phyloP scores from a whole-genome alignment of 2,888 invertebrate species.

The Blera fallax region DNA sequence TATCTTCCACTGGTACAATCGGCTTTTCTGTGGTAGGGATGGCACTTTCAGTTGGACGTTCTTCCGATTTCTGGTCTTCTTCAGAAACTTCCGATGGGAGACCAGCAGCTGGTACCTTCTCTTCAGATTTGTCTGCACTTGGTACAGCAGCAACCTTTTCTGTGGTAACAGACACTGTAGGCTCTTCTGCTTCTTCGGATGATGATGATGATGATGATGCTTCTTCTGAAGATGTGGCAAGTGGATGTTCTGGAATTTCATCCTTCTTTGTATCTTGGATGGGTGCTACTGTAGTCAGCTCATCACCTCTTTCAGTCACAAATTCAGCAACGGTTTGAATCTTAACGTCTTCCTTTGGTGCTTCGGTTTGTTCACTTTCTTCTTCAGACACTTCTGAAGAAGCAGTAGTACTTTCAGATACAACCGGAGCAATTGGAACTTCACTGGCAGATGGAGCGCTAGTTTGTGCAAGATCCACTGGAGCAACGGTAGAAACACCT shows the following conservation, averaged over 20 bases:
- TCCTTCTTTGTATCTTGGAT: constrained; percentile 60
- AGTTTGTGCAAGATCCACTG: constrained; percentile 40
- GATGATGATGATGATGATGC: constrained; percentile 51
- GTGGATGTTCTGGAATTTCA: constrained; percentile 16
- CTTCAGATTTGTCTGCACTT: constrained; percentile 11
- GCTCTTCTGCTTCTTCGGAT: constrained; percentile 65
- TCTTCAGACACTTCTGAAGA: constrained; percentile 47
- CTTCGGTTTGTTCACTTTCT: constrained; percentile 30
- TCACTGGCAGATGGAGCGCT: neutral
- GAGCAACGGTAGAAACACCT: constrained; percentile 56
- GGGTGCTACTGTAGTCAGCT: constrained; percentile 39
- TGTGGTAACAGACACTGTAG: constrained; percentile 11
- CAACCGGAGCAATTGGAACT: neutral
- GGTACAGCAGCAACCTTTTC: constrained; percentile 8
- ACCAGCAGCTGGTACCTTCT: constrained; percentile 37
- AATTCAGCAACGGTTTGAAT: constrained; percentile 72
- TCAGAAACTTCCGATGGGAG: constrained; percentile 36
- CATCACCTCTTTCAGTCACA: constrained; percentile 73
- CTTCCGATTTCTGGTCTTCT: constrained; percentile 39
- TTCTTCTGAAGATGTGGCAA: constrained; percentile 29
- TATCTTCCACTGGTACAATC: neutral
- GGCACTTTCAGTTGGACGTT: constrained; percentile 48
- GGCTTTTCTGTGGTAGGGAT: constrained; percentile 16
- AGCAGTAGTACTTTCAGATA: constrained; percentile 17
- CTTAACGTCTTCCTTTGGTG: constrained; percentile 43